Conservation (phyloP, 2,113 vertebrate species). For the Alouatta palliata region DNA sequence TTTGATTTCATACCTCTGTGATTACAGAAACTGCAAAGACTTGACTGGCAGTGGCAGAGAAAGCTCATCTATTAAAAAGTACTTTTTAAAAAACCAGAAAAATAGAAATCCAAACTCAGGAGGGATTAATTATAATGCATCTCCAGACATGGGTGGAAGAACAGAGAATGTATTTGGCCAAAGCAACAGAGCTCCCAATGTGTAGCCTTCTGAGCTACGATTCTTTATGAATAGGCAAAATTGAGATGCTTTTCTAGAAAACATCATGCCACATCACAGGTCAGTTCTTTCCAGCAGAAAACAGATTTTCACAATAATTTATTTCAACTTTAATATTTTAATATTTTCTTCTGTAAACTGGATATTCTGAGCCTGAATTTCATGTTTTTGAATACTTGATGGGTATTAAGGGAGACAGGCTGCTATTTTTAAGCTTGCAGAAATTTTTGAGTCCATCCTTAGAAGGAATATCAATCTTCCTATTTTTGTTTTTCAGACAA, state of each 20-base stretch:
- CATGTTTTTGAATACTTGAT: background rate
- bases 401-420: background rate
- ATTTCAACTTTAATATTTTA: background rate
- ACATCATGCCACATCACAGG: background rate
- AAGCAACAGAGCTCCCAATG: background rate
- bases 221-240: fast-evolving
- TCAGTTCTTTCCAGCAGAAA: background rate
- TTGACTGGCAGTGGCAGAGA: slow-evolving; percentile 10
- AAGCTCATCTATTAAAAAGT: background rate
- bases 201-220: fast-evolving
- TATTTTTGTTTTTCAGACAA: background rate
- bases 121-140: background rate
- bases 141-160: background rate
- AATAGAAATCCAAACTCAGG: background rate
- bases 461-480: background rate
- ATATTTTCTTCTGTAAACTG: background rate
- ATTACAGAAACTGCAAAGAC: background rate
- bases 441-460: background rate
- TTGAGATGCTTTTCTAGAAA: background rate
- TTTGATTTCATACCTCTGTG: slow-evolving; percentile 9
- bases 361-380: background rate
- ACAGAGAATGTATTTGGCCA: background rate
- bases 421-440: background rate
- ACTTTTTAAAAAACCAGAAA: slow-evolving; percentile 6
- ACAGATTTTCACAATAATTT: background rate